A percentile compares a stretch with the other conserved stretches of the same genome.
Conservation (phyloP, 2,113 vertebrate genomes). For the Calidris pygmaea region DNA sequence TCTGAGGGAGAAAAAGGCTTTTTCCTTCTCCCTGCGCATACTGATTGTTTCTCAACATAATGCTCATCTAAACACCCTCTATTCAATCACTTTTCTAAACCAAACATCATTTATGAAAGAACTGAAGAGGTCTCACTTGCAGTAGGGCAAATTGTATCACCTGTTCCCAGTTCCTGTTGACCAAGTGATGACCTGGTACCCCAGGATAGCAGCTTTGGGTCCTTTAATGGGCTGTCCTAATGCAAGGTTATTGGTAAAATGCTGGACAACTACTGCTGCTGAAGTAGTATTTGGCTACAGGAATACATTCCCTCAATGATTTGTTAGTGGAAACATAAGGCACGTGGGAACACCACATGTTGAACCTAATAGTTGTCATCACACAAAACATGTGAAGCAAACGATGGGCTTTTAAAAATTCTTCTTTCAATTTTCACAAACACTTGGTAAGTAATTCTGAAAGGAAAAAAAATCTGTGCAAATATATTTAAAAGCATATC, state of each 20-base stretch:
- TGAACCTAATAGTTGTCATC: not conserved
- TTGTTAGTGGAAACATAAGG: not conserved
- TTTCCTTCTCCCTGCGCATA: not conserved
- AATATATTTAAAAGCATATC: not conserved
- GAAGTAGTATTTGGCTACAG: not conserved
- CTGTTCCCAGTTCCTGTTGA: not conserved
- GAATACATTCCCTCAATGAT: not conserved
- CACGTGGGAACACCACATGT: accelerated
- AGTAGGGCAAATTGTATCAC: not conserved
- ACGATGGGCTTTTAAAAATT: not conserved
- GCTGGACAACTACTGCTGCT: not conserved
- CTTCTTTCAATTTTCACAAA: not conserved
- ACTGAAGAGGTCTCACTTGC: not conserved
- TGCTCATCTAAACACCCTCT: not conserved
- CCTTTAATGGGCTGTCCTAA: not conserved
- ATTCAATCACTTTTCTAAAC: not conserved
- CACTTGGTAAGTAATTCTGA: not conserved
- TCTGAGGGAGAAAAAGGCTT: not conserved
- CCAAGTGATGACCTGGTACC: not conserved
- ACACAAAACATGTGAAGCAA: not conserved
- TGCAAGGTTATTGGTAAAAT: accelerated
- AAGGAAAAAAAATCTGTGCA: not conserved
- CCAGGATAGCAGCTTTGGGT: not conserved
- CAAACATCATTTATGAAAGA: not conserved
- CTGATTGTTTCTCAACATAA: not conserved